A percentile compares a stretch with the other conserved stretches of the same genome.
These are phyloP conservation scores for Esperia sulphurella DNA, from an alignment of 2,888 invertebrate species.

Conservation along the genomic window DNA sequence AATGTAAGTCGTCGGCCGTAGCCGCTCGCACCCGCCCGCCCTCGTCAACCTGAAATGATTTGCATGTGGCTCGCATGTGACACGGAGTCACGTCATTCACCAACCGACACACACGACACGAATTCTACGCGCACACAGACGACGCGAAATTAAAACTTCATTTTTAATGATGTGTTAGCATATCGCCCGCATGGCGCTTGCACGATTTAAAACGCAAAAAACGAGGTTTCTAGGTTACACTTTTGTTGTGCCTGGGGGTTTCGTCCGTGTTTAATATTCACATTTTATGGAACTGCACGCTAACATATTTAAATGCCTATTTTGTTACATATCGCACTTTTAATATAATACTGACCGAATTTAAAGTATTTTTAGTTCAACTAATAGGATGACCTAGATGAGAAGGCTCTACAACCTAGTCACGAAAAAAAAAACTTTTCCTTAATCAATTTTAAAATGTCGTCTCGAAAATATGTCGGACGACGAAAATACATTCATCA, in stretches of 20 bases:
- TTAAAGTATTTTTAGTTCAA: too few species aligned
- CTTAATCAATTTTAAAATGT: too few species aligned
- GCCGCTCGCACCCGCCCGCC: constrained; percentile 11
- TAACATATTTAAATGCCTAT: neutral
- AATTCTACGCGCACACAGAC: constrained; percentile 22
- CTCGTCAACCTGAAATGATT: constrained; percentile 35
- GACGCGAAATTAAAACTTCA: constrained; percentile 63
- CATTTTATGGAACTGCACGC: constrained; percentile 7
- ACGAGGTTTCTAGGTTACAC: constrained; percentile 24
- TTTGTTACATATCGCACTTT: constrained; percentile 2
- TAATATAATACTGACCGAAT: too few species aligned
- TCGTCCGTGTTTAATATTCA: constrained; percentile 7
- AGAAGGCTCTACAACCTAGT: too few species aligned
- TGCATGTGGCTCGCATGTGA: constrained; percentile 40
- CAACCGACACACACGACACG: constrained; percentile 32
- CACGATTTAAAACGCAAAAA: constrained; percentile 29
- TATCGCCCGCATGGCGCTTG: constrained; percentile 30
- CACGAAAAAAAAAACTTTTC: too few species aligned
- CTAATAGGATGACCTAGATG: too few species aligned
- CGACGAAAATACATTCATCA: too few species aligned
- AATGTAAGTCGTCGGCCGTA: constrained; percentile 4
- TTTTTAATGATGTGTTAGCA: constrained; percentile 67
- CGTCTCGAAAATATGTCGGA: too few species aligned
- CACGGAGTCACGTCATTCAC: constrained; percentile 5
- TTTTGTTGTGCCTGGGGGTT: constrained; percentile 8